These are phyloP conservation scores for Lycia hirtaria DNA, from an alignment of 2,888 invertebrate species.

Conservation along the genomic window DNA sequence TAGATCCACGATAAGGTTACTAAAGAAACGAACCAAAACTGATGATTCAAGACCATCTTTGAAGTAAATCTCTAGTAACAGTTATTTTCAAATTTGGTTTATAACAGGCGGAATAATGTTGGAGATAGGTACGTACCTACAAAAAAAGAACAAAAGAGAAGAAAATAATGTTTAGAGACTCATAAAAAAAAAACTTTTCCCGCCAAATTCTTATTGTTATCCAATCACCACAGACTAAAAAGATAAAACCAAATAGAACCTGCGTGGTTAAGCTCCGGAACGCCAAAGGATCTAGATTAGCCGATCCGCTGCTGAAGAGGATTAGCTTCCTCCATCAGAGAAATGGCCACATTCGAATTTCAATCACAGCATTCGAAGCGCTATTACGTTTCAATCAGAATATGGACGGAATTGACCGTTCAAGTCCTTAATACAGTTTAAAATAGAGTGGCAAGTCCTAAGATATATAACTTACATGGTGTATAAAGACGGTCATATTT, in stretches of 20 bases:
- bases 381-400: constrained; percentile 26
- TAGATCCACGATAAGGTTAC: too few relatives aligned
- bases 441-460: too few relatives aligned
- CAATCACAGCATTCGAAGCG: too few relatives aligned
- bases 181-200: background rate
- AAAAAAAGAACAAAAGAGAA: background rate
- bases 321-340: constrained; percentile 31
- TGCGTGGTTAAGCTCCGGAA: constrained; percentile 5
- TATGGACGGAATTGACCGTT: background rate
- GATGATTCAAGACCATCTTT: too few relatives aligned
- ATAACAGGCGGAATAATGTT: too few relatives aligned
- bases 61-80: too few relatives aligned
- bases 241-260: constrained; percentile 20
- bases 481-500: too few relatives aligned
- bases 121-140: background rate
- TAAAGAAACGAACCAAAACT: too few relatives aligned
- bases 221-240: constrained; percentile 11
- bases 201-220: background rate
- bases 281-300: constrained; percentile 30
- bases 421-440: too few relatives aligned
- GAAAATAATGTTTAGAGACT: background rate
- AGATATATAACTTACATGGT: too few relatives aligned
- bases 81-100: too few relatives aligned
- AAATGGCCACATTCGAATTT: constrained; percentile 29
- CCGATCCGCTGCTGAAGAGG: constrained; percentile 29